A percentile compares a stretch with the other conserved stretches of the same genome.
Conservation (phyloP, 2,797 vertebrate genomes). For the Pseudomugil gertrudae region DNA sequence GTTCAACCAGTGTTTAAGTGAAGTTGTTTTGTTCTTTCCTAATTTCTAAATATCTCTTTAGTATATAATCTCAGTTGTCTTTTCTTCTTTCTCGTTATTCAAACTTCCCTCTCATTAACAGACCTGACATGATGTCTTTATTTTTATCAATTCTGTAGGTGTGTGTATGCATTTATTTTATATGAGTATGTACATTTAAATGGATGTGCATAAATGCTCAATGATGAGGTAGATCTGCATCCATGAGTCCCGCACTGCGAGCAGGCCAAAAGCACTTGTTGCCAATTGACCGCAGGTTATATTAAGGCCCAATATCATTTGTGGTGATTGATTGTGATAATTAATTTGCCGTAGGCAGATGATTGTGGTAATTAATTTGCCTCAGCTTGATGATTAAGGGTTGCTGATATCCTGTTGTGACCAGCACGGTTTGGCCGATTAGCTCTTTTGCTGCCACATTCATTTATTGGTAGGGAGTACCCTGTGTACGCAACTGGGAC, state of each 20-base stretch:
- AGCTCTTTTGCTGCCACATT: constrained; percentile 72
- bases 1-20: not conserved
- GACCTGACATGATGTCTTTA: not conserved
- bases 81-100: not conserved
- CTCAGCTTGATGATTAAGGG: constrained; percentile 79
- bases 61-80: not conserved
- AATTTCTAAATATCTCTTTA: not conserved
- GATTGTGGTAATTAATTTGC: constrained; percentile 83
- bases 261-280: constrained; percentile 66
- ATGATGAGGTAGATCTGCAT: constrained; percentile 27
- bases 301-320: constrained; percentile 78
- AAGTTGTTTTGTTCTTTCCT: not conserved
- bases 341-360: constrained; percentile 82
- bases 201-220: not conserved
- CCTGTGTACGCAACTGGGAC: constrained; percentile 51
- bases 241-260: constrained; percentile 10
- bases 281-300: constrained; percentile 74
- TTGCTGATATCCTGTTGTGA: constrained; percentile 75
- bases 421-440: constrained; percentile 73
- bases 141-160: constrained; percentile 44
- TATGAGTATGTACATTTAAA: not conserved
- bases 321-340: constrained; percentile 82
- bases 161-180: constrained; percentile 5
- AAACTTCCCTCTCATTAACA: not conserved
- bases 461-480: constrained; percentile 66